Evolutionary conservation across 2,113 vertebrate genomes (phyloP).

Genomic region (Pelmatolapia mariae): DNA sequence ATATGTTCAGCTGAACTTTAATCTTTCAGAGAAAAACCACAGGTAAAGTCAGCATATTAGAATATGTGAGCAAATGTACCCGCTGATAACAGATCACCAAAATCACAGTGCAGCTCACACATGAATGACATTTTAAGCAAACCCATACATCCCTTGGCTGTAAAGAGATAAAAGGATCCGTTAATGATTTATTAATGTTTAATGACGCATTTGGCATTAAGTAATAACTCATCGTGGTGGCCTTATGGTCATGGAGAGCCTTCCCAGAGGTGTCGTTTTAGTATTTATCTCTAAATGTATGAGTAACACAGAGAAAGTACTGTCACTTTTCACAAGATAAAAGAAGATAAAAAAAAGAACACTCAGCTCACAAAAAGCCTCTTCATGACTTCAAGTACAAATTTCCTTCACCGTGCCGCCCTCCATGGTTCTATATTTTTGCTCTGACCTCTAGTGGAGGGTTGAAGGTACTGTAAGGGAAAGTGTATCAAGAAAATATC

Average conservation of each 20-base stretch:
- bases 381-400: not conserved
- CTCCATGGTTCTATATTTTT: not conserved
- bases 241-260: not conserved
- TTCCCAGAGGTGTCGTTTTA: not conserved
- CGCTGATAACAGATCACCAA: not conserved
- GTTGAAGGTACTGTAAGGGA: not conserved
- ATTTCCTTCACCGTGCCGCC: not conserved
- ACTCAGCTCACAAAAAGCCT: not conserved
- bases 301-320: not conserved
- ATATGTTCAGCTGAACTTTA: not conserved
- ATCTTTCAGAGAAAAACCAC: not conserved
- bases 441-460: slow-evolving; percentile 50
- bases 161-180: not conserved
- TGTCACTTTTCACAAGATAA: not conserved
- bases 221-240: not conserved
- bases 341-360: not conserved
- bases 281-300: not conserved
- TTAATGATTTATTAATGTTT: not conserved
- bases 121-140: not conserved
- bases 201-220: not conserved
- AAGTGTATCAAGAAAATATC: not conserved
- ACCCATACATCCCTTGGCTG: not conserved
- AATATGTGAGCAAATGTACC: not conserved
- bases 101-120: not conserved
- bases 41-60: not conserved